A percentile compares a stretch with the other conserved stretches of the same genome.
These are phyloP conservation scores for Channa striata DNA, from an alignment of 2,797 vertebrate species.

Conservation along the genomic window DNA sequence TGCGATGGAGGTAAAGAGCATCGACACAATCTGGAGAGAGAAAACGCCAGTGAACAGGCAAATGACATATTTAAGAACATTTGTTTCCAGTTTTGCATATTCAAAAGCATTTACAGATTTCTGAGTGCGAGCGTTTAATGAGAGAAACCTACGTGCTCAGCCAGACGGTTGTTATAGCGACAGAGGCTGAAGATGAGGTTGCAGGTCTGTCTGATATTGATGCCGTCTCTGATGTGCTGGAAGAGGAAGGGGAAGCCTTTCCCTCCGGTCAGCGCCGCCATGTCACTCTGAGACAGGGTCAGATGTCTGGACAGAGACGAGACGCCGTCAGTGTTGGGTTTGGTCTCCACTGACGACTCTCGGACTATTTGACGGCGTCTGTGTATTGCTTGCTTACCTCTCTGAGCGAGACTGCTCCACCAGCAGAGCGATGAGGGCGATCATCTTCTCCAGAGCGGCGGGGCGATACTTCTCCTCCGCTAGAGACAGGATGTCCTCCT, in stretches of 20 bases:
- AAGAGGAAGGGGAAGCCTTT: slow-evolving; percentile 99
- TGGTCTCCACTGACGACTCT: too few relatives aligned
- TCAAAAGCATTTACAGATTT: too few relatives aligned
- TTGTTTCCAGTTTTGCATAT: too few relatives aligned
- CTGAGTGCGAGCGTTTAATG: too few relatives aligned
- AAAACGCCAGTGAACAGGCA: neutral
- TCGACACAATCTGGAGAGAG: slow-evolving; percentile 92
- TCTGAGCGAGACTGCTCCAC: slow-evolving; percentile 98
- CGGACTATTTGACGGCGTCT: too few relatives aligned
- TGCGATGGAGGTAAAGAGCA: slow-evolving; percentile 99
- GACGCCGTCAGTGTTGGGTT: neutral
- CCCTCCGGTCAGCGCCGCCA: slow-evolving; percentile 97
- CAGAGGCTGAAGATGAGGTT: slow-evolving; percentile 99
- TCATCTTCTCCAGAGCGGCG: slow-evolving; percentile 98
- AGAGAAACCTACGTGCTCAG: slow-evolving; percentile 92
- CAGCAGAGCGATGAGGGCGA: slow-evolving; percentile 95
- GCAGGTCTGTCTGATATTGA: slow-evolving; percentile 98
- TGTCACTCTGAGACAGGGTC: slow-evolving; percentile 98
- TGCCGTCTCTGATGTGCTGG: slow-evolving; percentile 98
- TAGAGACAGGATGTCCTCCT: slow-evolving; percentile 97
- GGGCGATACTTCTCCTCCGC: slow-evolving; percentile 98
- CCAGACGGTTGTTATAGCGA: slow-evolving; percentile 97
- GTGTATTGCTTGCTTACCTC: slow-evolving; percentile 81
- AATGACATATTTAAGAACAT: too few relatives aligned
- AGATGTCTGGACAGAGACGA: slow-evolving; percentile 87